These are phyloP conservation scores for Limnephilus lunatus DNA, from an alignment of 2,888 invertebrate species.

Conservation along the genomic window DNA sequence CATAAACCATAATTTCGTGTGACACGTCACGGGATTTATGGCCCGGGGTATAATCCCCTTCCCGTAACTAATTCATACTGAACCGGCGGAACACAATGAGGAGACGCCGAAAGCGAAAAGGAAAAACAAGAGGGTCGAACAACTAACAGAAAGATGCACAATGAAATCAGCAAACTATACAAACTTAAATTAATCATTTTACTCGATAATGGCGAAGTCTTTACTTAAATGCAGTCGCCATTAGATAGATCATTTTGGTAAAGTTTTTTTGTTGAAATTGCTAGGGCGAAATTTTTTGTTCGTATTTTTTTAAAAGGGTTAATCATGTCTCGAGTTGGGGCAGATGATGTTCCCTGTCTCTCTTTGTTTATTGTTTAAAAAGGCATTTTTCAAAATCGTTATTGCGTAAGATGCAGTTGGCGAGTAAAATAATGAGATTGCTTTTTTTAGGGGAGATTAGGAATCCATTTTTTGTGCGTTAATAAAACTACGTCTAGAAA, in stretches of 20 bases:
- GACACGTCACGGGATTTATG: constrained; percentile 65
- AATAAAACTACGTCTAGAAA: not conserved
- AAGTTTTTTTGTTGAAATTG: constrained; percentile 21
- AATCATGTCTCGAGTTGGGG: constrained; percentile 14
- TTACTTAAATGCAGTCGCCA: constrained; percentile 43
- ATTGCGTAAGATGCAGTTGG: constrained; percentile 47
- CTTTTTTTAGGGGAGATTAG: constrained; percentile 9
- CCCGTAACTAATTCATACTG: constrained; percentile 63
- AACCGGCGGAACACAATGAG: constrained; percentile 37
- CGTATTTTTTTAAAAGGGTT: constrained; percentile 42
- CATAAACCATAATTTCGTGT: constrained; percentile 66
- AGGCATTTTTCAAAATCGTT: constrained; percentile 56
- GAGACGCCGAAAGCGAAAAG: constrained; percentile 6
- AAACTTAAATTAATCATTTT: constrained; percentile 42
- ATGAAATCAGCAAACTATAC: constrained; percentile 24
- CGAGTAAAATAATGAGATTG: constrained; percentile 23
- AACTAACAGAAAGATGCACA: not conserved
- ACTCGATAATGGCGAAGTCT: constrained; percentile 20
- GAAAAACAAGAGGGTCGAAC: constrained; percentile 19
- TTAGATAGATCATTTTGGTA: constrained; percentile 45
- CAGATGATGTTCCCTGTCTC: constrained; percentile 3
- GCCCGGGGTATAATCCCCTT: constrained; percentile 58
- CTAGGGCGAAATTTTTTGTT: constrained; percentile 31
- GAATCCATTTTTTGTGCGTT: not conserved
- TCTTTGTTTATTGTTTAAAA: constrained; percentile 28